These are phyloP conservation scores for Hypotaenidia philippensis DNA, from an alignment of 2,797 vertebrate species.

Conservation along the genomic window DNA sequence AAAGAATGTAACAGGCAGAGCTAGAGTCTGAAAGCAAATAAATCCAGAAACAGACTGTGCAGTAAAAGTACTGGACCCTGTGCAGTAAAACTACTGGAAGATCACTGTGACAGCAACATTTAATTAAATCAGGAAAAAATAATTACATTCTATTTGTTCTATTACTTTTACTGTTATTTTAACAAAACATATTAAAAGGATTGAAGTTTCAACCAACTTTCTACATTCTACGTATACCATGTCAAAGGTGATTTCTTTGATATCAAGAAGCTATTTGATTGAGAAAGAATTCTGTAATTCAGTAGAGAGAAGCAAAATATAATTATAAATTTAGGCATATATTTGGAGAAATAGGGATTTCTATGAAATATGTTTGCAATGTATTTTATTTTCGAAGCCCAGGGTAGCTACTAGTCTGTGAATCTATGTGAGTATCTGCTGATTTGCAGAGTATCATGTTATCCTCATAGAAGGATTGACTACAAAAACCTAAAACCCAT, in stretches of 20 bases:
- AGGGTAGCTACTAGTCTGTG: slow-evolving; percentile 6
- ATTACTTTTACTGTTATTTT: slow-evolving; percentile 34
- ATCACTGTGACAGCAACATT: background rate
- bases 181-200: slow-evolving; percentile 44
- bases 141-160: background rate
- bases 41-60: slow-evolving; percentile 39
- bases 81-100: slow-evolving; percentile 36
- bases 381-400: slow-evolving; percentile 35
- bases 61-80: slow-evolving; percentile 38
- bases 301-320: background rate
- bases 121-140: slow-evolving; percentile 53
- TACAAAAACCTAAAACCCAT: background rate
- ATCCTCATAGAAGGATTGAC: background rate
- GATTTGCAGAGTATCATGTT: background rate
- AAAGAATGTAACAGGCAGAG: slow-evolving; percentile 66
- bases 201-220: background rate
- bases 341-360: background rate
- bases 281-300: slow-evolving; percentile 29
- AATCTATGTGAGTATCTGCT: background rate
- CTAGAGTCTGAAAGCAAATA: slow-evolving; percentile 65
- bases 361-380: background rate
- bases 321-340: background rate
- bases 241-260: slow-evolving; percentile 1
- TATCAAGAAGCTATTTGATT: background rate
- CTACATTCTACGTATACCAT: background rate